Conservation (phyloP, 2,888 invertebrate species). For the Hypolimnas misippus region DNA sequence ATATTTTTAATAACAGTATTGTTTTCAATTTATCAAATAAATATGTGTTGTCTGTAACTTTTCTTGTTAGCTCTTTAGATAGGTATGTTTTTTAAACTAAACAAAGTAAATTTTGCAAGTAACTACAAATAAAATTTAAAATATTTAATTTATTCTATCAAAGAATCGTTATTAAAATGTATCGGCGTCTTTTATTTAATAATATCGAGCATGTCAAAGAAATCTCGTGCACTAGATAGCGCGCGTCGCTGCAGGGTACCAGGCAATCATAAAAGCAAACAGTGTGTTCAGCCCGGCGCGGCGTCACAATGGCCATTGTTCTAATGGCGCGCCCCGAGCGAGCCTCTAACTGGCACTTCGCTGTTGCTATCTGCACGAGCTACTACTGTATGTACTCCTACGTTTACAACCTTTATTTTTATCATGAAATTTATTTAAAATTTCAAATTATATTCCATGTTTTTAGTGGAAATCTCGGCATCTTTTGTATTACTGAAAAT, state of each 20-base stretch:
- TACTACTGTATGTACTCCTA: neutral
- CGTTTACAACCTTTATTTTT: neutral
- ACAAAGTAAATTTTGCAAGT: too few relatives aligned
- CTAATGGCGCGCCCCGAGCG: conserved; percentile 13
- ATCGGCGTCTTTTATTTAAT: neutral
- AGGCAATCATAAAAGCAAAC: conserved; percentile 14
- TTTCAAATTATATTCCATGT: neutral
- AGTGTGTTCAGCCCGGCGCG: neutral
- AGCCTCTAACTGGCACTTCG: conserved; percentile 12
- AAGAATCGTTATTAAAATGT: neutral
- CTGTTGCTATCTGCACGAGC: conserved; percentile 14
- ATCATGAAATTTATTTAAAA: neutral
- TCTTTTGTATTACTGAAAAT: neutral
- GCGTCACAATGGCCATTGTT: conserved; percentile 14
- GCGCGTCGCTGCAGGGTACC: conserved; percentile 9
- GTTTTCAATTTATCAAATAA: too few relatives aligned
- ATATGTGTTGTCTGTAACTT: too few relatives aligned
- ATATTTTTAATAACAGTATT: too few relatives aligned
- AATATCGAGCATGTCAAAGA: conserved; percentile 7
- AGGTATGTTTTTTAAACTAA: too few relatives aligned
- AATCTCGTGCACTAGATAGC: conserved; percentile 10
- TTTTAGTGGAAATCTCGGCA: neutral
- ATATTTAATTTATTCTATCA: too few relatives aligned
- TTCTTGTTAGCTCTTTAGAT: too few relatives aligned
- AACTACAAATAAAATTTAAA: too few relatives aligned